Evolutionary conservation across 2,888 invertebrate genomes (phyloP).

Genomic region (Rhamphomyia laevipes): DNA sequence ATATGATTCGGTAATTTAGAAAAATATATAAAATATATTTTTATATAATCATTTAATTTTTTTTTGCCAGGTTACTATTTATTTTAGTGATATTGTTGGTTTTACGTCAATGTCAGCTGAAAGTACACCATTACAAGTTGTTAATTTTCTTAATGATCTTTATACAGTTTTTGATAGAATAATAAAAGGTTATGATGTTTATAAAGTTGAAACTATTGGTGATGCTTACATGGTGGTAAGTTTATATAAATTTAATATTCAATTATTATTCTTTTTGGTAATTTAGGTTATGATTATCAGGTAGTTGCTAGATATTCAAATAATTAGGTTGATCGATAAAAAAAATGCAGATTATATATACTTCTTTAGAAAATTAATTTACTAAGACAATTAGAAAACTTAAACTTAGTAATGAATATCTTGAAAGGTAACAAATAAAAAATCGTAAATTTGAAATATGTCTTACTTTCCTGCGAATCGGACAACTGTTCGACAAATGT

Average conservation of each 20-base stretch:
- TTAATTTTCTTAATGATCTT: constrained; percentile 93
- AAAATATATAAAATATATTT: not conserved
- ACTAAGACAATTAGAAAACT: too few species aligned
- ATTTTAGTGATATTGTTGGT: constrained; percentile 95
- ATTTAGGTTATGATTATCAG: too few species aligned
- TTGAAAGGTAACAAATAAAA: too few species aligned
- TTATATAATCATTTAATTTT: not conserved
- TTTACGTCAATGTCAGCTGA: constrained; percentile 93
- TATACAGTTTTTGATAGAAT: constrained; percentile 95
- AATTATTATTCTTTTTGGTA: not conserved
- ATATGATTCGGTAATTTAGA: constrained; percentile 60
- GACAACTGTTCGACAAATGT: too few species aligned
- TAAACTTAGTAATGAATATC: too few species aligned
- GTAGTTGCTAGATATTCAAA: too few species aligned
- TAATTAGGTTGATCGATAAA: too few species aligned
- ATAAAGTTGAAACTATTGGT: constrained; percentile 94
- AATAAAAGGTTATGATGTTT: constrained; percentile 93
- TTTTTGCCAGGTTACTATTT: constrained; percentile 55
- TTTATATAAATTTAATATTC: too few species aligned
- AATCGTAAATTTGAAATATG: too few species aligned
- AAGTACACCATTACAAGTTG: constrained; percentile 86
- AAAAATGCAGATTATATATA: too few species aligned
- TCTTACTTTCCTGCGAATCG: too few species aligned
- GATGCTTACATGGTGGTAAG: constrained; percentile 53
- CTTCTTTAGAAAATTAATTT: too few species aligned